Evolutionary conservation across 2,888 invertebrate genomes (phyloP).

Genomic region (Megalurothrips usitatus): DNA sequence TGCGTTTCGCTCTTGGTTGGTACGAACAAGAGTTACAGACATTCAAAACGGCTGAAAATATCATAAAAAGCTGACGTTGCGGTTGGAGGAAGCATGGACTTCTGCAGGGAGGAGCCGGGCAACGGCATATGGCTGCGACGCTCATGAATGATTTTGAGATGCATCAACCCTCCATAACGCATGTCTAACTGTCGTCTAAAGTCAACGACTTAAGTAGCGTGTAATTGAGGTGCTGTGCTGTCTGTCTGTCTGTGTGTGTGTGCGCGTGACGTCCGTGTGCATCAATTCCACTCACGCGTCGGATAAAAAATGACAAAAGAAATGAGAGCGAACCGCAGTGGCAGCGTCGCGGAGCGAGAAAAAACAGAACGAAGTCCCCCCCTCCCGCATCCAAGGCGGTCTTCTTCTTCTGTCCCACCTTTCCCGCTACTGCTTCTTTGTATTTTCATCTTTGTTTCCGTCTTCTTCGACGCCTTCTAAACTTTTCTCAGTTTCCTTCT

Average conservation of each 20-base stretch:
- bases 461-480: no score
- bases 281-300: background rate
- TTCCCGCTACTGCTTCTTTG: background rate
- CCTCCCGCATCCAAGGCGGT: background rate
- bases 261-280: no score
- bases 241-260: no score
- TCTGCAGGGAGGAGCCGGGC: no score
- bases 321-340: background rate
- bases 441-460: no score
- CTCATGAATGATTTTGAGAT: background rate
- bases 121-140: background rate
- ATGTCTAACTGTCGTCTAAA: background rate
- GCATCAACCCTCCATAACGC: background rate
- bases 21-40: no score
- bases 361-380: background rate
- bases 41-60: background rate
- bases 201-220: slow-evolving; percentile 18
- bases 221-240: background rate
- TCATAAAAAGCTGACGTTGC: background rate
- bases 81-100: no score
- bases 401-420: background rate
- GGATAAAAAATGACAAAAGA: slow-evolving; percentile 12
- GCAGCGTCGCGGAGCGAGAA: background rate
- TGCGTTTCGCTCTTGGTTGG: no score
- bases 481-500: no score